Evolutionary conservation across 2,113 vertebrate genomes (phyloP), one percentile per base, ranked within the genome.

Genomic region (Gobio gobio): DNA sequence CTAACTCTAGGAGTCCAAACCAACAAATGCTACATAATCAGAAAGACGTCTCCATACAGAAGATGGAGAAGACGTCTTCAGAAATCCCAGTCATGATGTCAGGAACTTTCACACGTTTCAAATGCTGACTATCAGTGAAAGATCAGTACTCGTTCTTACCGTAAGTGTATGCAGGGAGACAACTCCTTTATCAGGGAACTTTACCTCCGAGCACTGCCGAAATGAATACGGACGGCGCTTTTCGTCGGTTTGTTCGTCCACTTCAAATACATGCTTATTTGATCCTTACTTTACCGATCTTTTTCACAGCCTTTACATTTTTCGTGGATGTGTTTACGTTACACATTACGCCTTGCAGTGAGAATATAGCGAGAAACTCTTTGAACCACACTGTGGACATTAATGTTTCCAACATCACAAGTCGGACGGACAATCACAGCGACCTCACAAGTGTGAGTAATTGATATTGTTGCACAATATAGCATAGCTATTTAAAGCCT

Each of bases 301-400:
- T 84, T 51, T 86, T 86, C 40, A 88, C 84, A 20, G 83, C 81
- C 0, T 88, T 87, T 29, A 76, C 87, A 33, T 88, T 87, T 78
- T 88, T 88, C 82, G 64, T 86, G 47, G 88, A 89, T 43, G 78
- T 89, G 63, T 89, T 90, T 59, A 86, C 76, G 24, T n/a, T 70
- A 8, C 36, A 89, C 26, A 59, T 26, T 10, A 29, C 36, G 2
- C 49, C 51, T 33, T 86, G 87, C 56, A 9, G 59, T 40, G 45
- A 29, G 18, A 22, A 66, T 47, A 26, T 54, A 18, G 16, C 36
- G 10, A 33, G 13, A 13, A 63, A 49, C 12, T 10, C 54, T 22
- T 33, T 54, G 24, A 80, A 83, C 29, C 63, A 47, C 24, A 80
- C 54, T 5, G n/a, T 9, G 29, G 68, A 51, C 36, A 18, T 10